Percentiles rank a stretch among this genome's conserved stretches.
Conservation (phyloP, 2,113 vertebrate species). For the Climacteris rufus region DNA sequence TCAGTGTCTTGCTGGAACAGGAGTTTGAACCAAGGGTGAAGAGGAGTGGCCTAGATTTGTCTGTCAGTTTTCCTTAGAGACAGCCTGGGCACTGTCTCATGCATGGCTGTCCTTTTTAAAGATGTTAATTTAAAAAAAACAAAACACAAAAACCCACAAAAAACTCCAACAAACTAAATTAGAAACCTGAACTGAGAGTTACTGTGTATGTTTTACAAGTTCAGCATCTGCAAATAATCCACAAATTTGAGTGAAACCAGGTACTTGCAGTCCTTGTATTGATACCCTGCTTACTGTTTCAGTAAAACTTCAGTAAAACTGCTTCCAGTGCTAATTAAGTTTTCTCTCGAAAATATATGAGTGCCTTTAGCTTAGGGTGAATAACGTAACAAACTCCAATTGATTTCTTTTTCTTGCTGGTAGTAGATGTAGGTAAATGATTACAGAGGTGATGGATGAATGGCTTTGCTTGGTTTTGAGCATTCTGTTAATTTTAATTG, state of each 20-base stretch:
- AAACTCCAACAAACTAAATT: not conserved
- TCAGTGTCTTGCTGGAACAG: not conserved
- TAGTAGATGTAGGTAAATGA: conserved; percentile 16
- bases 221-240: conserved; percentile 31
- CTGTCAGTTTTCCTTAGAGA: not conserved
- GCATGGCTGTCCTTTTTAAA: not conserved
- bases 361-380: not conserved
- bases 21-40: not conserved
- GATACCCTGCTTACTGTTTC: conserved; percentile 2
- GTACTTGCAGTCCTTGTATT: not conserved
- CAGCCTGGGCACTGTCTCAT: not conserved
- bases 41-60: not conserved
- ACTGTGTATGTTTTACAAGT: not conserved
- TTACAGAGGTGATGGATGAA: not conserved
- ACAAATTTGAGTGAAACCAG: not conserved
- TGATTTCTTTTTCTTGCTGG: conserved; percentile 14
- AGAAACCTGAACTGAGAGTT: not conserved
- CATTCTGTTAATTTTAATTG: conserved; percentile 2
- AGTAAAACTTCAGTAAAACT: not conserved
- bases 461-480: not conserved
- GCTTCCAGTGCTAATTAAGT: conserved; percentile 2
- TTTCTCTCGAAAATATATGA: conserved; percentile 18
- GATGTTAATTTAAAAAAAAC: not conserved
- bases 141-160: too few relatives aligned
- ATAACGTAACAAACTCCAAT: not conserved